A percentile compares a stretch with the other conserved stretches of the same genome.
Evolutionary conservation across 2,888 invertebrate species (phyloP).

Genomic region (Leptothorax acervorum): DNA sequence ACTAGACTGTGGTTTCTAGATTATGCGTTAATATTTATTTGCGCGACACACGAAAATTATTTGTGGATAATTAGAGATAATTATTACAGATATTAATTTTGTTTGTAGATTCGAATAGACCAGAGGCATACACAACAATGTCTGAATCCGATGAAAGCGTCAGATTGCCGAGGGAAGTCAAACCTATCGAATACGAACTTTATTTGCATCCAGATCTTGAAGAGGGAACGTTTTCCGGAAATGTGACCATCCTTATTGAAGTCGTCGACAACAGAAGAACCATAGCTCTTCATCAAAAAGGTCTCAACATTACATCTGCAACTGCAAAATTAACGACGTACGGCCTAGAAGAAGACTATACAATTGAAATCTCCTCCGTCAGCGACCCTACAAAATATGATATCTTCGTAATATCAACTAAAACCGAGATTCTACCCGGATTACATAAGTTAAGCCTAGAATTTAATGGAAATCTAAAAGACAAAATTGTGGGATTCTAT

Average conservation of each 20-base stretch:
- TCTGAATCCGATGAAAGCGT: constrained; percentile 83
- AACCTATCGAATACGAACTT: constrained; percentile 89
- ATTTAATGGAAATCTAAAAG: constrained; percentile 87
- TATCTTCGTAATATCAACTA: constrained; percentile 77
- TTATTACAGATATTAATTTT: neutral
- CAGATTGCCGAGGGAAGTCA: constrained; percentile 88
- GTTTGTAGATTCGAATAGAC: constrained; percentile 43
- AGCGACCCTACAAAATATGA: constrained; percentile 77
- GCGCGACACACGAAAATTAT: neutral
- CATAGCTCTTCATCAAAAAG: constrained; percentile 86
- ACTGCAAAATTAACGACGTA: constrained; percentile 83
- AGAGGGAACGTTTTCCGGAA: constrained; percentile 88
- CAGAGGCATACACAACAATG: constrained; percentile 67
- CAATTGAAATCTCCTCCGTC: constrained; percentile 74
- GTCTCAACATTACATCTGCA: constrained; percentile 86
- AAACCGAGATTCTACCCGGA: constrained; percentile 79
- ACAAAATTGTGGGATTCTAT: constrained; percentile 89
- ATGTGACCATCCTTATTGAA: constrained; percentile 87
- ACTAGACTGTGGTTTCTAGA: neutral
- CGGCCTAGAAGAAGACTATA: constrained; percentile 72
- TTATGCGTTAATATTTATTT: neutral
- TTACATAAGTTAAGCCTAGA: constrained; percentile 85
- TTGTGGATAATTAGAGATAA: neutral
- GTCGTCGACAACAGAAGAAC: constrained; percentile 84
- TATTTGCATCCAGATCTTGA: constrained; percentile 89